A percentile compares a stretch with the other conserved stretches of the same genome.
Conservation (phyloP, 2,113 vertebrate genomes). For the Tretioscincus oriximinensis region DNA sequence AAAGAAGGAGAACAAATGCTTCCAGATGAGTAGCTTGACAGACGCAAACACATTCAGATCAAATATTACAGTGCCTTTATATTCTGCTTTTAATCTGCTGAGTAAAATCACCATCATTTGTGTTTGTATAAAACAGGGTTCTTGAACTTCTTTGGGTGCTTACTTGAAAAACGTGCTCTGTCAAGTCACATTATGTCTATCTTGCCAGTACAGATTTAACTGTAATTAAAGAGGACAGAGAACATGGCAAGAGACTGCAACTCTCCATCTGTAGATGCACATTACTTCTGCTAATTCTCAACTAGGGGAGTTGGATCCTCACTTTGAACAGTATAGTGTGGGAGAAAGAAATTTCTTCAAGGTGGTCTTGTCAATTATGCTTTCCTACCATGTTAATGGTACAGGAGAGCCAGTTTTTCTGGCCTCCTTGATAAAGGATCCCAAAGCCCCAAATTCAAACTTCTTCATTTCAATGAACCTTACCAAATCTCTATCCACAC, state of each 20-base stretch:
- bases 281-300: neutral
- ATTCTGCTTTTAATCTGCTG: neutral
- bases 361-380: neutral
- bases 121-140: neutral
- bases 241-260: neutral
- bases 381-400: neutral
- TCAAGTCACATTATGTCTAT: constrained; percentile 11
- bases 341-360: neutral
- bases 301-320: neutral
- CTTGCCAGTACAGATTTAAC: neutral
- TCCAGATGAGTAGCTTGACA: neutral
- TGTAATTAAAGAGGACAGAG: neutral
- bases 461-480: too few relatives aligned
- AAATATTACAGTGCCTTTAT: neutral
- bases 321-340: neutral
- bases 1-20: neutral
- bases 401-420: neutral
- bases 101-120: neutral
- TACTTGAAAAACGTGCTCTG: constrained; percentile 6
- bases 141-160: constrained; percentile 6
- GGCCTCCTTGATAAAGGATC: neutral
- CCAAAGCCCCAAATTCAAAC: too few relatives aligned
- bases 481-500: too few relatives aligned
- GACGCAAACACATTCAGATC: neutral
- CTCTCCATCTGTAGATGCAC: neutral